phyloP scores from a whole-genome alignment of 2,797 vertebrate genomes.

The Pteronotus mesoamericanus region DNA sequence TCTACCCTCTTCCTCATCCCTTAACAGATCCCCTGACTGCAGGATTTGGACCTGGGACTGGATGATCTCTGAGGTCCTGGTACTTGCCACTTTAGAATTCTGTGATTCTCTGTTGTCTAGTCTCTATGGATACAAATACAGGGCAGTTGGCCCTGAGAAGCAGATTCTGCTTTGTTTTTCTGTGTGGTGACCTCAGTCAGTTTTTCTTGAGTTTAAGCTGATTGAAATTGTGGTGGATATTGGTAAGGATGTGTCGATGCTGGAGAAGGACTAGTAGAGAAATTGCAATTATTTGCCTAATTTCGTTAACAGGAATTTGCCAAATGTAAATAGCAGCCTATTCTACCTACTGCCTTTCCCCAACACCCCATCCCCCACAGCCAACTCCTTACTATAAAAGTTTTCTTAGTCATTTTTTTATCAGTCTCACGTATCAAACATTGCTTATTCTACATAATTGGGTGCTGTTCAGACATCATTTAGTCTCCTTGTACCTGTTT shows the following conservation, averaged over 20 bases:
- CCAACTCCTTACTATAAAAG: neutral
- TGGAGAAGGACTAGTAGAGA: neutral
- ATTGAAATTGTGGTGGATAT: slow-evolving; percentile 46
- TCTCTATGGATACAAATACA: slow-evolving; percentile 67
- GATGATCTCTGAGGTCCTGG: slow-evolving; percentile 39
- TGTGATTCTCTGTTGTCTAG: slow-evolving; percentile 61
- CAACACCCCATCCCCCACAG: neutral
- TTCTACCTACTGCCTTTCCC: neutral
- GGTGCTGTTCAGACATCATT: neutral
- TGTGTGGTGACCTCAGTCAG: slow-evolving; percentile 36
- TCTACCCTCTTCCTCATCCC: neutral
- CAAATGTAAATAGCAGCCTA: neutral
- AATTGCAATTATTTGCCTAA: slow-evolving; percentile 36
- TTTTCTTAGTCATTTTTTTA: slow-evolving; percentile 22
- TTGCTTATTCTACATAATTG: neutral
- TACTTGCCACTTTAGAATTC: slow-evolving; percentile 40
- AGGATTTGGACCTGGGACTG: neutral
- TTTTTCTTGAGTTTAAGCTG: slow-evolving; percentile 51
- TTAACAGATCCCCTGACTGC: neutral
- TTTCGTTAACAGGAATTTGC: slow-evolving; percentile 35
- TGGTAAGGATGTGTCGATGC: slow-evolving; percentile 33
- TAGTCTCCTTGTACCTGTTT: neutral
- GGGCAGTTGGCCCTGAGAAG: slow-evolving; percentile 24
- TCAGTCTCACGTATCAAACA: slow-evolving; percentile 12
- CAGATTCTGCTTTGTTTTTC: slow-evolving; percentile 61